Evolutionary conservation across 2,113 vertebrate species (phyloP).

Genomic region (Myotis brandtii): DNA sequence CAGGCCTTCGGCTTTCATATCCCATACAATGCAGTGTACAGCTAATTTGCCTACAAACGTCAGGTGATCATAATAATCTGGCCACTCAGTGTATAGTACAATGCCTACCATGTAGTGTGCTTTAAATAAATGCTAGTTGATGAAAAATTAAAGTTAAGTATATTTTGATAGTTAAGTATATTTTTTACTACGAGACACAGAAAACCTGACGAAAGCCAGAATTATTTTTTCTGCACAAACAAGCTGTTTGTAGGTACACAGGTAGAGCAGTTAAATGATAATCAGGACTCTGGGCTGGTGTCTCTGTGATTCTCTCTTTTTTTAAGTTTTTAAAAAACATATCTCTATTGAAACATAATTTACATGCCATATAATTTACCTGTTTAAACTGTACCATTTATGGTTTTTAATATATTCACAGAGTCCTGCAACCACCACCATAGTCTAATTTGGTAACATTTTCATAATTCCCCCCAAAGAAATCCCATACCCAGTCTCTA

Average conservation of each 20-base stretch:
- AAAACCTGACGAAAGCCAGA: background rate
- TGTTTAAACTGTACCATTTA: background rate
- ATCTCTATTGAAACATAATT: background rate
- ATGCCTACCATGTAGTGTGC: background rate
- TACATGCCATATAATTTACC: background rate
- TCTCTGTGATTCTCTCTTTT: background rate
- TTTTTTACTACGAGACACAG: background rate
- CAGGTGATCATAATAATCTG: no score
- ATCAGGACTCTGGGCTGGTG: background rate
- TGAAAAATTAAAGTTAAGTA: background rate
- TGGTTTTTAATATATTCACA: no score
- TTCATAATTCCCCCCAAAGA: no score
- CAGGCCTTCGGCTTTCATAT: no score
- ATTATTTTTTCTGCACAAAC: background rate
- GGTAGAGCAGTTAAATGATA: background rate
- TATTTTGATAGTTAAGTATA: background rate
- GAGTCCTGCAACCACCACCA: no score
- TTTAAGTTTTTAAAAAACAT: background rate
- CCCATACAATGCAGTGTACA: no score
- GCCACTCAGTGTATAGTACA: background rate
- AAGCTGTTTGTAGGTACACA: background rate
- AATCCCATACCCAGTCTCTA: no score
- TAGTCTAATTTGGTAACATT: no score
- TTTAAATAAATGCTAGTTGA: background rate
- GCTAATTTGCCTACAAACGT: no score